phyloP scores from a whole-genome alignment of 2,888 invertebrate species.

The Dryobotodes eremita region DNA sequence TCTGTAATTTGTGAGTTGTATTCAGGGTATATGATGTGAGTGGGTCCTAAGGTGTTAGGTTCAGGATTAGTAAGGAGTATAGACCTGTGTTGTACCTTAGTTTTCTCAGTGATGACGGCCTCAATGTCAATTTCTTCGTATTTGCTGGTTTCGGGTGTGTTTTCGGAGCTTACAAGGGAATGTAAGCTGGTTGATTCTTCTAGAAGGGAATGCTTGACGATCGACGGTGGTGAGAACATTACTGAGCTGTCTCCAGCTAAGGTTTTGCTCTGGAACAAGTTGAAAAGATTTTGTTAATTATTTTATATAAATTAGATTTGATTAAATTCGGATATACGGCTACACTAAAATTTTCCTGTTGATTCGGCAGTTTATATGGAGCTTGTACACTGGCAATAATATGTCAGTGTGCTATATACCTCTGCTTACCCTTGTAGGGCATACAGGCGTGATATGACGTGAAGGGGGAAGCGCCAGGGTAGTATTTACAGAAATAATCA shows the following conservation, averaged over 20 bases:
- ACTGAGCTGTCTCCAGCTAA: slow-evolving; percentile 94
- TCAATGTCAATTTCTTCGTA: slow-evolving; percentile 85
- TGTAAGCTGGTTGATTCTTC: slow-evolving; percentile 92
- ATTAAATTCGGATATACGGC: too few relatives aligned
- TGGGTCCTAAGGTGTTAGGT: slow-evolving; percentile 75
- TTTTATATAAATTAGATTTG: too few relatives aligned
- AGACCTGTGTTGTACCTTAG: slow-evolving; percentile 91
- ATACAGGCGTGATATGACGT: too few relatives aligned
- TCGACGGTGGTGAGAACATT: slow-evolving; percentile 96
- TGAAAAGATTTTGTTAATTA: slow-evolving; percentile 12
- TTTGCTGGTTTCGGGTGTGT: slow-evolving; percentile 83
- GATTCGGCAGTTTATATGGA: too few relatives aligned
- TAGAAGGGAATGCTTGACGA: slow-evolving; percentile 95
- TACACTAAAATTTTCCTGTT: too few relatives aligned
- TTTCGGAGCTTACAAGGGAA: slow-evolving; percentile 84
- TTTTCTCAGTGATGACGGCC: slow-evolving; percentile 83
- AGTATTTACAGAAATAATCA: too few relatives aligned
- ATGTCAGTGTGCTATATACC: too few relatives aligned
- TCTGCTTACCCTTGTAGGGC: too few relatives aligned
- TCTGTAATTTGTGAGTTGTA: slow-evolving; percentile 64
- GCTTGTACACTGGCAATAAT: too few relatives aligned
- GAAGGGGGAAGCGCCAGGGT: too few relatives aligned
- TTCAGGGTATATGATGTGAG: slow-evolving; percentile 62
- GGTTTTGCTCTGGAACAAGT: slow-evolving; percentile 95
- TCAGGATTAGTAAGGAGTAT: slow-evolving; percentile 85